Conservation (phyloP, 2,888 invertebrate genomes). For the Dryadula phaetusa region DNA sequence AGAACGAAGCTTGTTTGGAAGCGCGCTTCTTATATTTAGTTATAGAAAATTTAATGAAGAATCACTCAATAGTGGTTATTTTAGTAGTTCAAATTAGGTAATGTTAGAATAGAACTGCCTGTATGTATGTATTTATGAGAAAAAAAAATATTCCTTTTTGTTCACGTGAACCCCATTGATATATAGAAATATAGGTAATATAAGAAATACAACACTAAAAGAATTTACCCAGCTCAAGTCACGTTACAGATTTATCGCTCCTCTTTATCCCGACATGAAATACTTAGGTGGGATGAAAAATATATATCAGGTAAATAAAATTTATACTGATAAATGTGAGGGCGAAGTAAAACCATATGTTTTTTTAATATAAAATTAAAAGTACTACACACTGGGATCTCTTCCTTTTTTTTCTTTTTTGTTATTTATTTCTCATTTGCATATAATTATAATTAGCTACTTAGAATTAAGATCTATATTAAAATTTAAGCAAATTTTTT, state of each 20-base stretch:
- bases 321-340: background rate
- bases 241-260: conserved; percentile 32
- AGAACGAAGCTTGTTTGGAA: background rate
- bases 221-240: conserved; percentile 29
- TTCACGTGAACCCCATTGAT: background rate
- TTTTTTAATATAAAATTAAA: too few relatives aligned
- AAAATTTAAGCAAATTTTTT: too few relatives aligned
- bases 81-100: too few relatives aligned
- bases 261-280: conserved; percentile 23
- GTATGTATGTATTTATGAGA: too few relatives aligned
- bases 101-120: too few relatives aligned
- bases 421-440: too few relatives aligned
- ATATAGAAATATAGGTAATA: background rate
- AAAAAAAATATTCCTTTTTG: background rate
- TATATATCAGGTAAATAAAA: background rate
- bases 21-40: background rate
- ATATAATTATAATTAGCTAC: too few relatives aligned
- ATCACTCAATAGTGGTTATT: too few relatives aligned
- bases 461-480: too few relatives aligned
- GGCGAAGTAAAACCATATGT: background rate
- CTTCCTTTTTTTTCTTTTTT: too few relatives aligned
- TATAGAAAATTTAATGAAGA: background rate
- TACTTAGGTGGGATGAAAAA: conserved; percentile 21
- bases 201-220: conserved; percentile 18
- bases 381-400: too few relatives aligned